Percentiles rank a stretch among this genome's conserved stretches.
Conservation (phyloP, 2,888 invertebrate species). For the Boloria euphrosyne region DNA sequence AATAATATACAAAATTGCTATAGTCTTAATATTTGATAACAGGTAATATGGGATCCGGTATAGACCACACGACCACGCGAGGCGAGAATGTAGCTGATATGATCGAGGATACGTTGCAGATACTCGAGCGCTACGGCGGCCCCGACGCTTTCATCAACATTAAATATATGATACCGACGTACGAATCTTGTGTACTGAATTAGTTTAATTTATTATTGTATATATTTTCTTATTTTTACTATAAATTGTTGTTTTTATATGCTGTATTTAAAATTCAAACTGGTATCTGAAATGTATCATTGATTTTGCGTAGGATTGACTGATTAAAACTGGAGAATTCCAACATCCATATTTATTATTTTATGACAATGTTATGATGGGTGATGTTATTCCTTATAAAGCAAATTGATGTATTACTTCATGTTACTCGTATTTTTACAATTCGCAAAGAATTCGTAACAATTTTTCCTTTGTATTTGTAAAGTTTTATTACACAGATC, state of each 20-base stretch:
- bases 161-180: conserved; percentile 98
- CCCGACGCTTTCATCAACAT: conserved; percentile 98
- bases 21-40: conserved; percentile 25
- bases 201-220: conserved; percentile 51
- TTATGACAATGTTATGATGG: too few relatives aligned
- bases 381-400: too few relatives aligned
- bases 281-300: neutral
- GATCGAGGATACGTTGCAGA: conserved; percentile 95
- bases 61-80: conserved; percentile 94
- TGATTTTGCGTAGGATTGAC: too few relatives aligned
- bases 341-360: too few relatives aligned
- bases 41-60: conserved; percentile 94
- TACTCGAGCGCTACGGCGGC: conserved; percentile 95
- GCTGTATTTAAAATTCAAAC: neutral
- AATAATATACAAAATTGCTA: too few relatives aligned
- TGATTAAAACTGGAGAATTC: too few relatives aligned
- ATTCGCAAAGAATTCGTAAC: too few relatives aligned
- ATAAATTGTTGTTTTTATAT: neutral
- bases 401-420: too few relatives aligned
- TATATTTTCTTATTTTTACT: neutral
- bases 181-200: conserved; percentile 94
- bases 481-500: too few relatives aligned
- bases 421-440: too few relatives aligned
- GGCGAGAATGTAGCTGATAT: conserved; percentile 94
- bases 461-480: too few relatives aligned